phyloP scores from a whole-genome alignment of 2,113 vertebrate genomes.

The Etheostoma spectabile region DNA sequence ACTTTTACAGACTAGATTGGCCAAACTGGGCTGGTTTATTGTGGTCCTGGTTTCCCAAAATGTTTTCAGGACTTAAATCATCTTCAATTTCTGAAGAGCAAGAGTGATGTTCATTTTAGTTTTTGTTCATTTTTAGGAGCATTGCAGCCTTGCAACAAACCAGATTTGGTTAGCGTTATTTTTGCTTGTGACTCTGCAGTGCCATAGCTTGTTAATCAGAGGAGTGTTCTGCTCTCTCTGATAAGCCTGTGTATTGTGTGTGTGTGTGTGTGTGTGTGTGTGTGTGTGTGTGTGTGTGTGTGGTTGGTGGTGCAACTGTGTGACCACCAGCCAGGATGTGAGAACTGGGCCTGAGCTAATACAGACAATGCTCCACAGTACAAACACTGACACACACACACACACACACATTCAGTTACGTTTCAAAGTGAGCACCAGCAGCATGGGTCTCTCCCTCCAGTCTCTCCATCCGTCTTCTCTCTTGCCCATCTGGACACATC shows the following conservation, averaged over 20 bases:
- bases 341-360: conserved; percentile 54
- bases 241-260: conserved; percentile 61
- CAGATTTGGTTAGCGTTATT: conserved; percentile 56
- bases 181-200: conserved; percentile 64
- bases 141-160: conserved; percentile 47
- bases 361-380: conserved; percentile 46
- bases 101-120: conserved; percentile 37
- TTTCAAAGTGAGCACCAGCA: conserved; percentile 54
- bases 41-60: conserved; percentile 33
- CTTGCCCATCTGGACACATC: conserved; percentile 68
- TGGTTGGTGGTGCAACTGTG: conserved; percentile 36
- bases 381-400: conserved; percentile 41
- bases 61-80: conserved; percentile 31
- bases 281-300: conserved; percentile 20
- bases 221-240: conserved; percentile 67
- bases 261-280: conserved; percentile 21
- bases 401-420: neutral
- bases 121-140: conserved; percentile 38
- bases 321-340: conserved; percentile 68
- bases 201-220: conserved; percentile 69
- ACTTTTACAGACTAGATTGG: conserved; percentile 20
- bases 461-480: conserved; percentile 33
- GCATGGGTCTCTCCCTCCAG: conserved; percentile 17
- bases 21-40: conserved; percentile 23
- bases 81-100: conserved; percentile 25